Evolutionary conservation across 2,888 invertebrate species (phyloP), one percentile per base, ranked within the genome.

Genomic region (Melikaiella ostensackeni): DNA sequence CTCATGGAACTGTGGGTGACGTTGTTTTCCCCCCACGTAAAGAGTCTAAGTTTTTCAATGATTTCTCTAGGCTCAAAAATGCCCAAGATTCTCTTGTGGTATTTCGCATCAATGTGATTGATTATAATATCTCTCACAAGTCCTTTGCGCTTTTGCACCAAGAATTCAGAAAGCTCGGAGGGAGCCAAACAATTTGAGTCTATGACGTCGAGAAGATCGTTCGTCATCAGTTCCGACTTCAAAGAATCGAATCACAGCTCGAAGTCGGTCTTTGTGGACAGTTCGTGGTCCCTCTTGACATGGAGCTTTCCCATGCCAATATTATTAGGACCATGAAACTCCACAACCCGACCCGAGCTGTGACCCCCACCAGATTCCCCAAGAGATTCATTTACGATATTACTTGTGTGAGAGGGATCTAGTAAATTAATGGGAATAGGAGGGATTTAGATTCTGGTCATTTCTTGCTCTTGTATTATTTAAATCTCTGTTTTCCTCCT

Each of bases 11-110:
- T 30, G 30, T 30, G 30, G 30, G 30, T 30, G 0, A 78, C 19
- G 24, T 78, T 81, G 7, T 62, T 21, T 50, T 80, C 78, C 62
- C 55, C 57, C 16, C 66, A 78, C 76, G 57, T 77, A 59, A 46
- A 42, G 11, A 42, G 63, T 74, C 38, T 78, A 9, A 81, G 19
- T 74, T 77, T 79, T 21, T 75, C 62, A 30, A 80, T 35, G 55
- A 83, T 80, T 7, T 75, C 76, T 74, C 19, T 77, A 27, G 78
- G 79, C 9, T 83, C 77, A 2, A 13, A 21, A 24, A 59, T 33
- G 46, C 76, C 19, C 33, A 82, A 13, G 59, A 82, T 78, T 59
- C 57, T 82, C 66, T 81, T 81, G 57, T 82, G 81, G 62, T 81
- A 81, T 13, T 77, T 27, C 74, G 80, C 78, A 66, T 80, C 80